Conservation (phyloP, 2,888 invertebrate genomes). For the Rosalia funebris region DNA sequence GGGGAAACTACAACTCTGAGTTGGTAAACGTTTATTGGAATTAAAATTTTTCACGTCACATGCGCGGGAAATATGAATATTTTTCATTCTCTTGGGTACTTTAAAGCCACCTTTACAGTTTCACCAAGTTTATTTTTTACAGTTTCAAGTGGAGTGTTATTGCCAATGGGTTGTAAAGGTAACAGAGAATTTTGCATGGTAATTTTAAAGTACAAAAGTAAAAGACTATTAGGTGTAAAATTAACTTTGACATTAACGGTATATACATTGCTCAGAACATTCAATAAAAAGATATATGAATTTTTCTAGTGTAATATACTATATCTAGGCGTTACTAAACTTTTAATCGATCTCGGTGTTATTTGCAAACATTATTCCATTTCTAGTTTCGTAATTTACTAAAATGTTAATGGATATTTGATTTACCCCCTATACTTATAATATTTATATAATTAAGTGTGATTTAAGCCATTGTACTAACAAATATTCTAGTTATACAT, state of each 20-base stretch:
- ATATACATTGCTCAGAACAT: no score
- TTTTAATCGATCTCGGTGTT: constrained; percentile 14
- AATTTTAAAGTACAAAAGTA: not conserved
- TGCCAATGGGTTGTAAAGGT: not conserved
- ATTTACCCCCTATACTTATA: constrained; percentile 11
- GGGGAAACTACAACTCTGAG: constrained; percentile 10
- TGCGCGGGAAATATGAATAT: no score
- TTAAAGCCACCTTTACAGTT: no score
- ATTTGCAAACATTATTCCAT: constrained; percentile 6
- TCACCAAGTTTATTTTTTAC: no score
- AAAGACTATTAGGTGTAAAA: not conserved
- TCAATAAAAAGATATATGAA: no score
- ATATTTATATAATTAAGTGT: constrained; percentile 18
- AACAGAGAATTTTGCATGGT: no score
- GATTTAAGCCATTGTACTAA: constrained; percentile 19
- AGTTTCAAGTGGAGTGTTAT: no score
- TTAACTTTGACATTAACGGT: not conserved
- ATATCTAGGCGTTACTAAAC: no score
- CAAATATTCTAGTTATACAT: constrained; percentile 18
- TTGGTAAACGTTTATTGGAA: no score
- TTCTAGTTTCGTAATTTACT: not conserved
- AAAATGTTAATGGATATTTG: constrained; percentile 10
- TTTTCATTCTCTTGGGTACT: no score
- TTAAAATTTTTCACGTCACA: no score
- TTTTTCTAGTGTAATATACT: no score